A percentile compares a stretch with the other conserved stretches of the same genome.
Evolutionary conservation across 1,140 invertebrate species (phyloP).

Genomic region (Drosophila miranda): DNA sequence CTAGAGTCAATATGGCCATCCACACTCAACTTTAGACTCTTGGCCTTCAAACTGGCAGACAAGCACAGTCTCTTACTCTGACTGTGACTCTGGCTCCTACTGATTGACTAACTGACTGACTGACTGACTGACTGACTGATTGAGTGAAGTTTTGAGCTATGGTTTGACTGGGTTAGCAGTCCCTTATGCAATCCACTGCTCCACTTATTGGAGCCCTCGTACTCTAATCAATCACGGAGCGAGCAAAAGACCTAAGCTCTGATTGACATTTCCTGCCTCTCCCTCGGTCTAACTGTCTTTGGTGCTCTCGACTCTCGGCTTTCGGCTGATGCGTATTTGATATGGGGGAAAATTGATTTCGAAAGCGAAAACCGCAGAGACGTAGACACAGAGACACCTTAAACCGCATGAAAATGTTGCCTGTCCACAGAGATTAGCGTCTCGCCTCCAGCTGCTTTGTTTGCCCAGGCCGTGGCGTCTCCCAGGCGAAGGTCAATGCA

Average conservation of each 20-base stretch:
- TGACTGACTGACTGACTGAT: conserved; percentile 23
- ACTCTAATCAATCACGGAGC: conserved; percentile 52
- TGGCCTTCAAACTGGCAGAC: conserved; percentile 66
- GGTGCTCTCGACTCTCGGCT: conserved; percentile 15
- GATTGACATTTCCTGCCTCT: conserved; percentile 70
- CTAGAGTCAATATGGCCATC: conserved; percentile 61
- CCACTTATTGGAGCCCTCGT: conserved; percentile 22
- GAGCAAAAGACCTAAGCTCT: conserved; percentile 50
- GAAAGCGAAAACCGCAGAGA: conserved; percentile 63
- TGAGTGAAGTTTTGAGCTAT: conserved; percentile 7
- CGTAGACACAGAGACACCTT: conserved; percentile 12
- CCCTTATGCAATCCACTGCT: conserved; percentile 68
- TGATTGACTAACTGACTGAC: conserved; percentile 30
- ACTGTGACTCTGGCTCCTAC: not conserved
- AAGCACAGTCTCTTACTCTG: conserved; percentile 13
- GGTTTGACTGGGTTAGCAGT: conserved; percentile 57
- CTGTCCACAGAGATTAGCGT: conserved; percentile 62
- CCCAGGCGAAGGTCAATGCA: conserved; percentile 36
- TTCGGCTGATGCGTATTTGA: conserved; percentile 59
- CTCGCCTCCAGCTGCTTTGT: conserved; percentile 4
- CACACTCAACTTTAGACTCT: conserved; percentile 54
- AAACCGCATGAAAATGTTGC: conserved; percentile 51
- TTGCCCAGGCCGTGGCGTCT: not conserved
- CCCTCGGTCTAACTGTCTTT: conserved; percentile 26
- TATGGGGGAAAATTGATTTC: conserved; percentile 68